Base-by-base conservation (phyloP, 2,888 invertebrate genomes). In the Drosophila suboccidentalis region DNA sequence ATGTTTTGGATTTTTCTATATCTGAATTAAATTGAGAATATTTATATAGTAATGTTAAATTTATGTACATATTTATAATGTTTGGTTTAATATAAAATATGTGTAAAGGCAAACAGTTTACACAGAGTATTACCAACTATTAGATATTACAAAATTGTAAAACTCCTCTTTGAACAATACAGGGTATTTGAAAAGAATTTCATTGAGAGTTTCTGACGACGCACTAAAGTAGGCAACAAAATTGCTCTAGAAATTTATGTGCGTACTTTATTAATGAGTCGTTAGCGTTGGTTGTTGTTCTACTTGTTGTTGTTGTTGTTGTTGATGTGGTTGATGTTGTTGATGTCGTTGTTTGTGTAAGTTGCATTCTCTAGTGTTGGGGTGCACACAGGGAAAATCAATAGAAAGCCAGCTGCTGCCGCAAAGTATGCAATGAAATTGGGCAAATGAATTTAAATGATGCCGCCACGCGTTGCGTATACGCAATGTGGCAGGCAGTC, bases 191-290 rank as follows among this genome's bases (percentile, higher is more conserved):
- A 19, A 49, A 13, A 8, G 13, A 11, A 17, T 11, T 15, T 15
- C 17, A 44, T 26, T 10, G 43, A 53, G 49, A 32, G 32, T 19
- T 44, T 41, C 55, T 22, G 17, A 46, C 39, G 22, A 46, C 61
- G 54, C 61, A 58, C 58, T 62, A 73, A 68, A 73, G 74, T 54
- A 73, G 64, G 58, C 57, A 65, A 65, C 61, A 34, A 55, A 61
- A 69, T 65, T 65, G 78, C 58, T 59, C 54, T 13, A 39, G 43
- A 50, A 53, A 63, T 64, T 55, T 41, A 59, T 68, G 58, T 62
- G 26, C 76, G 54, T 76, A 60, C 72, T 75, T 79, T 85, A 76
- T 85, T 82, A 85, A 82, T 85, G 82, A 79, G 63, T 68, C 75
- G 49, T 70, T 74, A 78, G 65, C 62, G 55, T 49, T n/a, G 15